Base-by-base conservation (phyloP, 2,888 invertebrate genomes). In the Cephus spinipes region DNA sequence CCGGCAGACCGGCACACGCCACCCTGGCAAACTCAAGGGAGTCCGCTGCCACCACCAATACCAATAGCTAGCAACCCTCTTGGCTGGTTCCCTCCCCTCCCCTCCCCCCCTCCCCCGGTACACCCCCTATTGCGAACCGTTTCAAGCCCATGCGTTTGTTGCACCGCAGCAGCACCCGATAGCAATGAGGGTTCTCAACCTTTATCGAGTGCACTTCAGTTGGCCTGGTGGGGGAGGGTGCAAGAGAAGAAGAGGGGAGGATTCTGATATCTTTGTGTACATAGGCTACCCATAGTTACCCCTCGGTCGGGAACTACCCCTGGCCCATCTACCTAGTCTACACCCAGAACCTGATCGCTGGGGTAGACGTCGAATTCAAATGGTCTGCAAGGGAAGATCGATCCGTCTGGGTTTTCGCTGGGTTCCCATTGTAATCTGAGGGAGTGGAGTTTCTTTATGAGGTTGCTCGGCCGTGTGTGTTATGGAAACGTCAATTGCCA, bases 131-230 rank as follows among this genome's bases (percentile, higher is more conserved):
- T 55, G 15, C 55, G 55, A 55, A 55, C 55, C 55, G 23, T 9
- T 55, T 55, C 55, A 55, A 55, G 71, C 32, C 71, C 32, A 81
- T 81, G 86, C 87, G 88, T 89, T 89, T 89, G 90, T 88, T 89
- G 90, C 90, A 89, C 87, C 89, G 87, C 86, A 85, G 82, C 82
- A 79, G 81, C 83, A 83, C 84, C 83, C 79, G 85, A 55, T 55
- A 23, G 15, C 55, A 55, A 55, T 55, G 23, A 55, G 55, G 55
- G 55, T 55, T 55, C 55, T 55, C 55, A 55, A 55, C 55, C 55
- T 2, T 55, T 23, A 23, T 55, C 55, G 23, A 55, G 55, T 55
- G 55, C 55, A 55, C 55, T 55, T 84, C 85, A 82, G 86, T 86
- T 86, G 80, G 80, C 82, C 32, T 89, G 73, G 15, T 12, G 11